Conservation (phyloP, 2,797 vertebrate species). For the Crocidura indochinensis region DNA sequence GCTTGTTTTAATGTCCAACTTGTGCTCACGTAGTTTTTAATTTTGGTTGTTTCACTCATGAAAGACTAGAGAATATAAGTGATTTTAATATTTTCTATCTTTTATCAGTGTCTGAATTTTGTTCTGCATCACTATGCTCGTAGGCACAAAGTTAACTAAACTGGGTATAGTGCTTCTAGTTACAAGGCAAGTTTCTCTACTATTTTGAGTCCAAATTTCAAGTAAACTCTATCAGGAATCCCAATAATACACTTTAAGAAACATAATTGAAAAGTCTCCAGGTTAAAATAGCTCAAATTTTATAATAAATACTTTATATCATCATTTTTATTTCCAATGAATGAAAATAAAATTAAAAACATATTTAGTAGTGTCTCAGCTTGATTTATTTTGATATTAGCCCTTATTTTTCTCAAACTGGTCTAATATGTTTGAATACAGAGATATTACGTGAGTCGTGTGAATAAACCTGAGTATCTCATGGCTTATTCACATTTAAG, state of each 20-base stretch:
- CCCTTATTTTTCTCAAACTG: too few species aligned
- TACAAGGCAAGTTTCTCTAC: not conserved
- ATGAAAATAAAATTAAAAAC: constrained; percentile 2
- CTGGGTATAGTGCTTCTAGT: not conserved
- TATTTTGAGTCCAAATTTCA: not conserved
- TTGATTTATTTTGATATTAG: constrained; percentile 13
- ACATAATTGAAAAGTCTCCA: constrained; percentile 16
- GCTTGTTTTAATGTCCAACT: too few species aligned
- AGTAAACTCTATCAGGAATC: not conserved
- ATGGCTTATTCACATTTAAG: not conserved
- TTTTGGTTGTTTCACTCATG: too few species aligned
- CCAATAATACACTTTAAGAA: not conserved
- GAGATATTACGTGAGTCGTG: not conserved
- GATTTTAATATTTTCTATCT: not conserved
- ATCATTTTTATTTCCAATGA: constrained; percentile 23
- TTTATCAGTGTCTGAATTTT: not conserved
- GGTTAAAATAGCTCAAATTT: not conserved
- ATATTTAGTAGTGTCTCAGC: not conserved
- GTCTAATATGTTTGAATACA: not conserved
- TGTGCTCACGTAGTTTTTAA: too few species aligned
- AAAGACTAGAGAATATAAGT: too few species aligned
- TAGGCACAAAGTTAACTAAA: not conserved
- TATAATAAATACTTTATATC: constrained; percentile 8
- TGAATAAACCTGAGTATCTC: not conserved
- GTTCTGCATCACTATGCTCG: not conserved